Base-by-base conservation (phyloP, 2,113 vertebrate genomes). In the Accipiter virgatus region DNA sequence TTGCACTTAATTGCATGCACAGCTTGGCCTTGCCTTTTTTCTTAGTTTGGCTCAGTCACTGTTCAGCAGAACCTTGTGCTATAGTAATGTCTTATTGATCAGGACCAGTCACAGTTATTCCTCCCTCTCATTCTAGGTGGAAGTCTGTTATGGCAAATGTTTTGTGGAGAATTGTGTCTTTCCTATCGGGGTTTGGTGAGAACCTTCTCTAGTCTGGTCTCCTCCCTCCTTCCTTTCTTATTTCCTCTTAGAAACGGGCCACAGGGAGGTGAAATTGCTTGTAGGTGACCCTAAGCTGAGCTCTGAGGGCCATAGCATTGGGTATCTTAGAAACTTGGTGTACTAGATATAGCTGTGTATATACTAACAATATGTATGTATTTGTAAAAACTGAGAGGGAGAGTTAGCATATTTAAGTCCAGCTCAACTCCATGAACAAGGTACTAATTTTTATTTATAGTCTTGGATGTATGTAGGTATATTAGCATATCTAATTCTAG, bases 401-500 rank as follows among this genome's bases (percentile, higher is more conserved):
- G 19, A 59, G 23, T 50, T 48, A 71, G 21, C 47, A 13, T 79
- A 52, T 67, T 34, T 55, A 75, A 91, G 77, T 61, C 48, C 68
- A 92, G 8, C 47, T 78, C 72, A 78, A 13, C 47, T 50, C 55
- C 3, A 2, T 61, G 82, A 92, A 72, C 27, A 79, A 65, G 63
- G 52, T 29, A 55, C n/a, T 83, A 15, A 45, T 88, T 95, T 86
- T 93, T 88, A 88, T 97, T 96, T 95, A 85, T 89, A 94, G 52
- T 78, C 34, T 84, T 85, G 66, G n/a, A 68, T 80, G 25, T 66
- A 27, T 75, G 58, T 91, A 90, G 73, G 31, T 80, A 16, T 52
- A 27, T 52, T 52, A 52, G 71, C 66, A 66, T 58, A n/a, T 42
- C 78, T 93, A 93, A 90, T 92, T 96, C 78, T 47, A 79, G 36